phyloP scores from a whole-genome alignment of 2,888 invertebrate species.

The Crematogaster levior region DNA sequence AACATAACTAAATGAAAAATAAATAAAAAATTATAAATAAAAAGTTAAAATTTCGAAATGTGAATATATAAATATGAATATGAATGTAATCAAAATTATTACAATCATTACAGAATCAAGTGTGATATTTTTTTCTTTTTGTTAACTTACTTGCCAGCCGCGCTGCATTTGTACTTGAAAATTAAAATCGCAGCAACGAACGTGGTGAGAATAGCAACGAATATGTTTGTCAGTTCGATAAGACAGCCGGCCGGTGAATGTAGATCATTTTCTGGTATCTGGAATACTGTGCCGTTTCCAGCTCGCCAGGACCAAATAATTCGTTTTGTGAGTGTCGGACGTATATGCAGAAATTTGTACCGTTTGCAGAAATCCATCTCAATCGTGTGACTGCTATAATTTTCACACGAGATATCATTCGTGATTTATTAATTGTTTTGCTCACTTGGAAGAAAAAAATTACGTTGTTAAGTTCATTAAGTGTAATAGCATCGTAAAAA shows the following conservation, averaged over 20 bases:
- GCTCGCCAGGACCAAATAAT: slow-evolving; percentile 74
- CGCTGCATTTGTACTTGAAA: slow-evolving; percentile 68
- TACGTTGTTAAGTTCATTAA: not conserved
- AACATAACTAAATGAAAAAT: no score
- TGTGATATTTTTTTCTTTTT: not conserved
- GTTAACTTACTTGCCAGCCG: slow-evolving; percentile 66
- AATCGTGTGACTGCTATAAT: not conserved
- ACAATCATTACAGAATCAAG: not conserved
- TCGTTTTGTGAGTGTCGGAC: slow-evolving; percentile 68
- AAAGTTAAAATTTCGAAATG: not conserved
- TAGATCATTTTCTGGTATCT: slow-evolving; percentile 62
- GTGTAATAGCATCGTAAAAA: not conserved
- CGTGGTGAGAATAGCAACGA: slow-evolving; percentile 58
- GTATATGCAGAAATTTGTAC: slow-evolving; percentile 66
- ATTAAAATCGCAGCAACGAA: slow-evolving; percentile 61
- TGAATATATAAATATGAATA: not conserved
- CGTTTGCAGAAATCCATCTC: slow-evolving; percentile 62
- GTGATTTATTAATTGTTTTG: not conserved
- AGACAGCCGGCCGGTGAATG: slow-evolving; percentile 64
- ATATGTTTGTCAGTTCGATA: slow-evolving; percentile 73
- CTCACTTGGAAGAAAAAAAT: not conserved
- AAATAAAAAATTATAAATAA: not conserved
- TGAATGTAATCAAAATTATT: not conserved
- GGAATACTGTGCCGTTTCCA: slow-evolving; percentile 72
- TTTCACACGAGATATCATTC: slow-evolving; percentile 14